A percentile compares a stretch with the other conserved stretches of the same genome.
Evolutionary conservation across 64 coral and sea anemone species (phyloP).

Genomic region (Actinia tenebrosa): DNA sequence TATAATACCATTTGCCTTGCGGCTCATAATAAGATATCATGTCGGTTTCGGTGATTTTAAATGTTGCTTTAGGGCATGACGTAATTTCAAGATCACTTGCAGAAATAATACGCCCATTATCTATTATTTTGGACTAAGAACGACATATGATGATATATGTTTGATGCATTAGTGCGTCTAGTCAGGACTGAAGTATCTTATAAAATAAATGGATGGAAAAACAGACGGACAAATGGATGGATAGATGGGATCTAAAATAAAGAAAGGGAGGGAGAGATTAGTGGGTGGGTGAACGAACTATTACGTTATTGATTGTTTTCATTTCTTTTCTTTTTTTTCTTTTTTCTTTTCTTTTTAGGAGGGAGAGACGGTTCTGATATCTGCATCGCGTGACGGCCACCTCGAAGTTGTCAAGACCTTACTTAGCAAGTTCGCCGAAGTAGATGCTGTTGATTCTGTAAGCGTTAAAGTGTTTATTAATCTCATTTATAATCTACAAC

Average conservation of each 20-base stretch:
- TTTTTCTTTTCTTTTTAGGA: slow-evolving; percentile 46
- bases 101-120: no score
- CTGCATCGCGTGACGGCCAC: slow-evolving; percentile 85
- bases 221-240: background rate
- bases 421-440: slow-evolving; percentile 83
- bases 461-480: slow-evolving; percentile 20
- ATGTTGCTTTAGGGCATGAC: no score
- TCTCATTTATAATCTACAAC: background rate
- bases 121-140: no score
- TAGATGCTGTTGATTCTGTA: slow-evolving; percentile 71
- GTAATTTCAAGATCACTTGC: no score
- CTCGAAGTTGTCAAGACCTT: slow-evolving; percentile 86
- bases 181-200: no score
- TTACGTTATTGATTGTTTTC: background rate
- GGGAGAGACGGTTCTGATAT: slow-evolving; percentile 86
- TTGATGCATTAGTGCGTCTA: no score
- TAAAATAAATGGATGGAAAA: background rate
- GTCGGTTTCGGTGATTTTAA: no score
- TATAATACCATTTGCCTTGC: no score
- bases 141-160: no score
- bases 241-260: background rate
- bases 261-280: background rate
- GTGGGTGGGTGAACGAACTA: background rate
- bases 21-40: no score
- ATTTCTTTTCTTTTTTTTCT: background rate